phyloP scores from a whole-genome alignment of 2,113 vertebrate genomes.

The Trinectes maculatus region DNA sequence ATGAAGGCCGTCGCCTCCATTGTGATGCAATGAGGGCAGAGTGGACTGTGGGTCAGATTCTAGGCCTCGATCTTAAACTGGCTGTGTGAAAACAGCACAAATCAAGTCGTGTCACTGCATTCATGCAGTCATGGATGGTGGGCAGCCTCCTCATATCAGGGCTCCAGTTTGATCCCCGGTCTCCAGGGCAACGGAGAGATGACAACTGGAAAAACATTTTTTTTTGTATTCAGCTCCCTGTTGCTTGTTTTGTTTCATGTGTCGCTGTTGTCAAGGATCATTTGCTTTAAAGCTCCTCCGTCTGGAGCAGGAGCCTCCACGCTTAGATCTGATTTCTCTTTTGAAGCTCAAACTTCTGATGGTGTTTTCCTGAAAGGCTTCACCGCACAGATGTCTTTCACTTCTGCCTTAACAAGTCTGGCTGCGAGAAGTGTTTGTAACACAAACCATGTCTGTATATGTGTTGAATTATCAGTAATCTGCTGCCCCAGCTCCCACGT shows the following conservation, averaged over 20 bases:
- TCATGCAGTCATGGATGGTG: slow-evolving; percentile 60
- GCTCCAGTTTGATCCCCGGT: slow-evolving; percentile 46
- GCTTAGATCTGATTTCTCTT: slow-evolving; percentile 57
- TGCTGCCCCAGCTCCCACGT: no score
- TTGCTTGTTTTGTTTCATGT: slow-evolving; percentile 51
- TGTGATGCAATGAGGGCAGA: slow-evolving; percentile 5
- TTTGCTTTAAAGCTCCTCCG: slow-evolving; percentile 27
- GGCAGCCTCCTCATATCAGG: slow-evolving; percentile 52
- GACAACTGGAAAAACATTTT: not conserved
- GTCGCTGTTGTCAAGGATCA: slow-evolving; percentile 23
- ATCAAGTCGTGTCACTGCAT: slow-evolving; percentile 45
- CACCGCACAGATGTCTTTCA: slow-evolving; percentile 24
- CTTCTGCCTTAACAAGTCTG: slow-evolving; percentile 8
- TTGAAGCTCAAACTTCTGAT: slow-evolving; percentile 56
- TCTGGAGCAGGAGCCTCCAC: slow-evolving; percentile 26
- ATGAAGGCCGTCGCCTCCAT: not conserved
- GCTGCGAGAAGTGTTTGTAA: slow-evolving; percentile 1
- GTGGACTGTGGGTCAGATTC: slow-evolving; percentile 20
- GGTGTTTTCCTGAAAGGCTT: slow-evolving; percentile 57
- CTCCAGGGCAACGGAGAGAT: slow-evolving; percentile 42
- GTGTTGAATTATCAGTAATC: no score
- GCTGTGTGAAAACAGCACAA: slow-evolving; percentile 18
- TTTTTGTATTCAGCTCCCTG: slow-evolving; percentile 44
- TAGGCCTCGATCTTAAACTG: slow-evolving; percentile 23
- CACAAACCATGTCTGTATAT: no score